These are phyloP conservation scores for Orchesella cincta DNA, from an alignment of 1,140 invertebrate genomes.

Conservation along the genomic window DNA sequence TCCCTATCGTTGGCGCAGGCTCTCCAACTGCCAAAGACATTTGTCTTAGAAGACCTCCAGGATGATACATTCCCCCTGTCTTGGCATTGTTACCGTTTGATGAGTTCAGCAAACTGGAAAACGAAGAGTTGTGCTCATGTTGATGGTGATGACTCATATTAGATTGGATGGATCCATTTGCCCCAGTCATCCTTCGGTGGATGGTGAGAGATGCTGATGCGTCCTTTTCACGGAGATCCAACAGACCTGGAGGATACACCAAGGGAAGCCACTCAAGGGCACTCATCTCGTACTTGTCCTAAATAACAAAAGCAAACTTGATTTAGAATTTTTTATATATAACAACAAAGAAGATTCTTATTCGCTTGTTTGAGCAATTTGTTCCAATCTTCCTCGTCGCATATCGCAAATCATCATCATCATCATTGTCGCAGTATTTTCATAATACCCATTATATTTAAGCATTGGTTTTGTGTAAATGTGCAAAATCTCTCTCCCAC, in stretches of 20 bases:
- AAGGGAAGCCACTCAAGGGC: constrained; percentile 82
- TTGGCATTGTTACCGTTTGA: background rate
- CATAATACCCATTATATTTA: too few relatives aligned
- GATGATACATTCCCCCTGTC: constrained; percentile 31
- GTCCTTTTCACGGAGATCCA: constrained; percentile 74
- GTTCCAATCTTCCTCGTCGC: too few relatives aligned
- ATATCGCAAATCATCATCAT: too few relatives aligned
- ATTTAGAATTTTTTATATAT: too few relatives aligned
- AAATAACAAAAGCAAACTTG: too few relatives aligned
- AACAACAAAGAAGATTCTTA: too few relatives aligned
- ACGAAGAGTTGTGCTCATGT: constrained; percentile 1
- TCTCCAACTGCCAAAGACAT: constrained; percentile 45
- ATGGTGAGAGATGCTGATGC: constrained; percentile 7
- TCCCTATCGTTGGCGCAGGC: constrained; percentile 33
- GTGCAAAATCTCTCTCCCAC: too few relatives aligned
- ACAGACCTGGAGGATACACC: constrained; percentile 59
- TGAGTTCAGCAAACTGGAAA: too few relatives aligned
- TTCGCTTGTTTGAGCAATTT: too few relatives aligned
- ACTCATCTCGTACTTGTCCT: constrained; percentile 73
- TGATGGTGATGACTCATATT: constrained; percentile 51
- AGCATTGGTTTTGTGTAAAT: too few relatives aligned
- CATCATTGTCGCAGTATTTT: too few relatives aligned
- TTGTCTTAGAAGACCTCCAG: constrained; percentile 42
- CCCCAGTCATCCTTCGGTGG: background rate
- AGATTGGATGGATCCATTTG: constrained; percentile 59